These are phyloP conservation scores for Phenganax subtilis DNA, from an alignment of 92 coral and sea anemone genomes.

Conservation along the genomic window DNA sequence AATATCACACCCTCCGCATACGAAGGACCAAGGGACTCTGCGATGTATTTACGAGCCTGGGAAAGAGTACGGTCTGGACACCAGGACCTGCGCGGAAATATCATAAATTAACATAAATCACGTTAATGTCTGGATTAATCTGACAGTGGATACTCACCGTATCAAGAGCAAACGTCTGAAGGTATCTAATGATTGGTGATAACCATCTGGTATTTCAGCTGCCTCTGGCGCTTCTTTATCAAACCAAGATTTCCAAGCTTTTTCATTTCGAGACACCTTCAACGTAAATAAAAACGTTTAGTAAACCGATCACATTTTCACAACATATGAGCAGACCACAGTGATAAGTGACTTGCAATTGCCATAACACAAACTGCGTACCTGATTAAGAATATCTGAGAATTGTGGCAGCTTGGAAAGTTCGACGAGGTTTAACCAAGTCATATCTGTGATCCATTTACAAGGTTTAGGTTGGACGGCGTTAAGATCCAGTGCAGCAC, in stretches of 20 bases:
- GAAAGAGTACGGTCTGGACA: constrained; percentile 97
- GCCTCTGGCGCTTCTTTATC: constrained; percentile 96
- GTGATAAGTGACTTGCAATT: not conserved
- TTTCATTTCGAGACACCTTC: constrained; percentile 91
- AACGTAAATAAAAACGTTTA: not conserved
- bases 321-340: not conserved
- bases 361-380: not conserved
- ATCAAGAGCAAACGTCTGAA: constrained; percentile 88
- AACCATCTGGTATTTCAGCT: constrained; percentile 94
- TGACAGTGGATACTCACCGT: constrained; percentile 46
- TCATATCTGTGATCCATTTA: constrained; percentile 90
- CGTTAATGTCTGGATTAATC: not conserved
- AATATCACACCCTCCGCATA: constrained; percentile 92
- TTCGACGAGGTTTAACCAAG: constrained; percentile 89
- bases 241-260: constrained; percentile 97
- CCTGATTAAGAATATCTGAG: constrained; percentile 90
- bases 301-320: not conserved
- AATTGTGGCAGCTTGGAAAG: constrained; percentile 86
- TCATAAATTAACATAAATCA: not conserved
- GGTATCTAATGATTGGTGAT: constrained; percentile 89
- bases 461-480: constrained; percentile 88
- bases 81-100: constrained; percentile 64
- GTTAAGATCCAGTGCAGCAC: constrained; percentile 88
- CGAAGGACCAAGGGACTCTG: constrained; percentile 78
- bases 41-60: constrained; percentile 95